These are phyloP conservation scores for Dendrolimus pini DNA, from an alignment of 2,888 invertebrate genomes.

Conservation along the genomic window DNA sequence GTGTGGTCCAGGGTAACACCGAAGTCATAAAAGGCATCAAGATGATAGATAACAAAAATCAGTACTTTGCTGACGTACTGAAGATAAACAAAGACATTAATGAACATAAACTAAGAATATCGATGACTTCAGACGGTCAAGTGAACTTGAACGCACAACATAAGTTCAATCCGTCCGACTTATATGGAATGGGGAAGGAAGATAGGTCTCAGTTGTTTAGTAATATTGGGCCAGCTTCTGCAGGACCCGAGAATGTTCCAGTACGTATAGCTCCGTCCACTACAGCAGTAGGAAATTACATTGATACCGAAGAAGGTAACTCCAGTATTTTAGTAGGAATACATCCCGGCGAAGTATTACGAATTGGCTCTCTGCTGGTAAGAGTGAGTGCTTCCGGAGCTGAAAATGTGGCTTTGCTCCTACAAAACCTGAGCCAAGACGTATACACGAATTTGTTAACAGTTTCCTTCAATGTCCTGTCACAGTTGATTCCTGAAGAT, in stretches of 20 bases:
- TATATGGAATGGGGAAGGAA: constrained; percentile 43
- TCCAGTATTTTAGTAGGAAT: constrained; percentile 41
- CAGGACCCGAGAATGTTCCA: constrained; percentile 38
- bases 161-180: constrained; percentile 52
- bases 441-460: constrained; percentile 57
- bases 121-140: constrained; percentile 61
- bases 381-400: constrained; percentile 53
- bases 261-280: constrained; percentile 35
- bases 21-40: constrained; percentile 74
- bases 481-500: constrained; percentile 48
- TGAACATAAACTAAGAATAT: constrained; percentile 62
- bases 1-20: constrained; percentile 64
- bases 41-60: constrained; percentile 71
- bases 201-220: constrained; percentile 49
- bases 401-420: constrained; percentile 45
- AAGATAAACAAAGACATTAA: constrained; percentile 73
- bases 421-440: constrained; percentile 56
- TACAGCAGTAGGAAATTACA: constrained; percentile 29
- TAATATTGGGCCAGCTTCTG: constrained; percentile 42
- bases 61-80: constrained; percentile 72
- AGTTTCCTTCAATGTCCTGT: constrained; percentile 49
- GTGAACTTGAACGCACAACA: constrained; percentile 63
- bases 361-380: constrained; percentile 49
- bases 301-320: constrained; percentile 34
- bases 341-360: constrained; percentile 56